Evolutionary conservation across 2,113 vertebrate genomes (phyloP).

Genomic region (Corythornis vintsioides): DNA sequence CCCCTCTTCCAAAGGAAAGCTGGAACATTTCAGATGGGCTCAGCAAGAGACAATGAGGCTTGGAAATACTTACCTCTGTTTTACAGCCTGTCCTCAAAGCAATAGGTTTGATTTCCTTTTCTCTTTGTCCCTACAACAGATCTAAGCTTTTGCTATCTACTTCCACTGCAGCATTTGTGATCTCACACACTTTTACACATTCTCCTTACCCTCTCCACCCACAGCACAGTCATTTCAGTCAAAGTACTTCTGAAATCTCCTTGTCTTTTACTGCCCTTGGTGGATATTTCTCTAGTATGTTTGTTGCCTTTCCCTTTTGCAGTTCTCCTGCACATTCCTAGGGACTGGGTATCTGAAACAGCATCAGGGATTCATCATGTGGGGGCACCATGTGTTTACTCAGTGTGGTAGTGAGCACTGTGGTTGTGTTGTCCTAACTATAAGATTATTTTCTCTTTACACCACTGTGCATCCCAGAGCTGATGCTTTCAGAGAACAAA

Average conservation of each 20-base stretch:
- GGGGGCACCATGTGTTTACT: background rate
- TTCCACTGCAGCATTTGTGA: background rate
- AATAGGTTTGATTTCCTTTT: background rate
- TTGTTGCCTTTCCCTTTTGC: background rate
- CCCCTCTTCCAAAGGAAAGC: background rate
- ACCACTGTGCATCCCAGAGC: background rate
- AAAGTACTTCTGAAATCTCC: background rate
- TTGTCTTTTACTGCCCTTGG: background rate
- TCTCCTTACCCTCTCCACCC: background rate
- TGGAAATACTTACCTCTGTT: background rate
- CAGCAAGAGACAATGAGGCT: background rate
- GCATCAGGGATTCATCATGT: rapidly evolving
- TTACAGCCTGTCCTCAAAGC: background rate
- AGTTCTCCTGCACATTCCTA: background rate
- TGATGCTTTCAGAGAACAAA: background rate
- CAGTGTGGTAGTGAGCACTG: rapidly evolving
- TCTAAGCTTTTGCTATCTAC: background rate
- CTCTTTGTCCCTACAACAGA: background rate
- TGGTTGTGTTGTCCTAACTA: background rate
- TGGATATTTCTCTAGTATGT: background rate
- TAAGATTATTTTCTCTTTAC: background rate
- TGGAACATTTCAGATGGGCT: background rate
- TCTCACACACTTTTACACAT: background rate
- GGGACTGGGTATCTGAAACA: background rate
- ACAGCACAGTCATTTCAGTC: background rate